Base-by-base conservation (phyloP, 2,888 invertebrate species). In the Temnothorax rugatulus region DNA sequence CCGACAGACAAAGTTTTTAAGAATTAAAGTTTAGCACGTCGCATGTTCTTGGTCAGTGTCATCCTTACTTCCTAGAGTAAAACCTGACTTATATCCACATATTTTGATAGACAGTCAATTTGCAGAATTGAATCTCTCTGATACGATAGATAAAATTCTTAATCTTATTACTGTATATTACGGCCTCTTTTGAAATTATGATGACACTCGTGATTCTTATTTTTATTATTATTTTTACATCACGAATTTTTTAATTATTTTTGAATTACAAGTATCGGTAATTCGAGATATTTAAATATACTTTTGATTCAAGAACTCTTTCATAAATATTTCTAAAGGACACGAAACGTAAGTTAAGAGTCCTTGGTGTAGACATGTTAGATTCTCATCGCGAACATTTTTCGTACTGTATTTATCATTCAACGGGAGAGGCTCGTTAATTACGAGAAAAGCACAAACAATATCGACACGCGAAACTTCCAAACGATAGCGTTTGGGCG, bases 41-140 rank as follows among this genome's bases (percentile, higher is more conserved):
- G 93, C 93, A 93, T 93, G 93, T 93, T 91, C 91, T 91, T 92
- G 91, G 92, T 93, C 93, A 93, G 91, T 93, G 93, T 93, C 89
- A 89, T 89, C 85, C 90, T 89, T 82, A 87, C 64, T 77, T 90
- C 87, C 89, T 90, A 86, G 75, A 81, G 75, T 68, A 50, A 84
- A 82, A 82, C 82, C 86, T 79, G 83, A 88, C 88, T 87, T 87
- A 88, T 86, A 88, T 86, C 87, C 90, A 87, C 84, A 79, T 87
- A 85, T 89, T 79, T 90, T 66, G 89, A 90, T 91, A 86, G 91
- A 90, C 90, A 90, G 90, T 87, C 90, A 88, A 90, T 90, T 84
- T 81, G 61, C 21, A 84, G 44, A 77, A 81, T 84, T 44, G 44
- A 68, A 29, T 69, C 21, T 44, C 15, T 44, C 18, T 41, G 52